These are phyloP conservation scores for Trinectes maculatus DNA, from an alignment of 2,113 vertebrate species.

Conservation along the genomic window DNA sequence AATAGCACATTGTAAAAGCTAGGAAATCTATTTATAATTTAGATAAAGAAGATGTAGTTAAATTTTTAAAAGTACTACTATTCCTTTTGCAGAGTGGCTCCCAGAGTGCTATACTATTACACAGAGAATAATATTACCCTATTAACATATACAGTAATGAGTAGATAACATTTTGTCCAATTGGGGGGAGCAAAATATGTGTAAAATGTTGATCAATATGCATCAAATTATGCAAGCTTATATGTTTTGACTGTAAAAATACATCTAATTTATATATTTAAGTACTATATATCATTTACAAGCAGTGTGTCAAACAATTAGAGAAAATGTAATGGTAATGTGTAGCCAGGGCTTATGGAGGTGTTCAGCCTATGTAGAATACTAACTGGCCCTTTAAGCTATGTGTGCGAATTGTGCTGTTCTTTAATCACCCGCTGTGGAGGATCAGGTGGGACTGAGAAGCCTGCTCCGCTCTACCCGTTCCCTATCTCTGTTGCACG, in stretches of 20 bases:
- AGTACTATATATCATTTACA: neutral
- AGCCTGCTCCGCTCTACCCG: conserved; percentile 1
- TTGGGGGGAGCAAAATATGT: neutral
- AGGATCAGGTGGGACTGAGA: conserved; percentile 25
- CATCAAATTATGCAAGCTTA: neutral
- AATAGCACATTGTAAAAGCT: neutral
- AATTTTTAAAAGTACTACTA: neutral
- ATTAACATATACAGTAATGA: neutral
- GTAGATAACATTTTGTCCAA: neutral
- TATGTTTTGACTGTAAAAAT: neutral
- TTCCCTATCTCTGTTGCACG: conserved; percentile 9
- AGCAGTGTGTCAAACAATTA: too few relatives aligned
- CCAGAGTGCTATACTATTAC: neutral
- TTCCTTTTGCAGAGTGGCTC: neutral
- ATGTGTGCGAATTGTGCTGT: neutral
- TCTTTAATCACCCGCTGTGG: conserved; percentile 34
- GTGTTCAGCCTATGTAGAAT: neutral
- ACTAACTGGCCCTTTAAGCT: neutral
- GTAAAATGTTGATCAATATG: neutral
- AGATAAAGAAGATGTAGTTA: neutral
- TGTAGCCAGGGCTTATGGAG: too few relatives aligned
- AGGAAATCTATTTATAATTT: neutral
- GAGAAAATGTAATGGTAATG: too few relatives aligned
- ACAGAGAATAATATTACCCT: neutral
- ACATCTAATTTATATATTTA: neutral